Evolutionary conservation across 2,113 vertebrate species (phyloP).

Genomic region (Psilopsiagon aurifrons): DNA sequence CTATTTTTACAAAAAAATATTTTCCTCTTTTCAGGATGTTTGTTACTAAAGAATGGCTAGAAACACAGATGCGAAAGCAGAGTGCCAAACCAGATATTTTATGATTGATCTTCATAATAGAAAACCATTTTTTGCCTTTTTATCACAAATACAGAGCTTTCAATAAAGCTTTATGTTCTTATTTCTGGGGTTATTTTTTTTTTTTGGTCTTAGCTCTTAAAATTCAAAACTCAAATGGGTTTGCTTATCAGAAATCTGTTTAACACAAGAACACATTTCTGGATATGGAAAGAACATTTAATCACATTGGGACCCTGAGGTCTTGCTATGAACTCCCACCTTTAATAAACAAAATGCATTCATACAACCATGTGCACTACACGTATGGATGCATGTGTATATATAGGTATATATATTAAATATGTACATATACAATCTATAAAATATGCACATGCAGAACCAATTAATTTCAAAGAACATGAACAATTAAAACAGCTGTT

Average conservation of each 20-base stretch:
- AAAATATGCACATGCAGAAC: neutral
- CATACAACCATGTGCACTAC: neutral
- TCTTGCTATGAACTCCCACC: neutral
- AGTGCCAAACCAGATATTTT: neutral
- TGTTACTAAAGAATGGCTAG: neutral
- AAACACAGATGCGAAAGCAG: neutral
- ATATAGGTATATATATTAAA: neutral
- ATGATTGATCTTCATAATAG: neutral
- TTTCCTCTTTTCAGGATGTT: neutral
- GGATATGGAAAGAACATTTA: neutral
- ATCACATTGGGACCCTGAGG: neutral
- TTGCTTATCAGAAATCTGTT: neutral
- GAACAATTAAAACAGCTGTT: neutral
- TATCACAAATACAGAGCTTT: neutral
- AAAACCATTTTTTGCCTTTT: neutral
- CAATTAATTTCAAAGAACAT: neutral
- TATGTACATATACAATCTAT: neutral
- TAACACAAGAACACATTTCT: neutral
- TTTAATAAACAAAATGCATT: neutral
- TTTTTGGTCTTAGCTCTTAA: neutral
- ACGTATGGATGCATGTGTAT: accelerated
- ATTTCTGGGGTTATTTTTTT: neutral
- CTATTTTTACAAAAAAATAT: neutral
- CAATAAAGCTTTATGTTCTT: neutral
- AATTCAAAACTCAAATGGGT: neutral